A percentile compares a stretch with the other conserved stretches of the same genome.
These are phyloP conservation scores for Xerus inauris DNA, from an alignment of 2,113 vertebrate species.

Conservation along the genomic window DNA sequence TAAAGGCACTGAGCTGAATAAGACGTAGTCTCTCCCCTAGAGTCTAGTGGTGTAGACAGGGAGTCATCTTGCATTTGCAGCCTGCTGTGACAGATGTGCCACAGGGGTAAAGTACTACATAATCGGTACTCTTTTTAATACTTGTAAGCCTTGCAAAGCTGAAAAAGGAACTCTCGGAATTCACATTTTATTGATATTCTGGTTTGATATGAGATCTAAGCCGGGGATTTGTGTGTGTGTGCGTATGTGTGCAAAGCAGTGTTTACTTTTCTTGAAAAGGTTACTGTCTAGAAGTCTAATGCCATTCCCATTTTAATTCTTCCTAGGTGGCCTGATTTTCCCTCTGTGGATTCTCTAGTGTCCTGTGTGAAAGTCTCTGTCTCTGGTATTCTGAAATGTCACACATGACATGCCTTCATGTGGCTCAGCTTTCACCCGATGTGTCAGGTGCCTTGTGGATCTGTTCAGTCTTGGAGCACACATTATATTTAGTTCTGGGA, in stretches of 20 bases:
- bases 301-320: background rate
- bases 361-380: background rate
- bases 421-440: background rate
- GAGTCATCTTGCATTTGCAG: background rate
- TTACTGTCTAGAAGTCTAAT: background rate
- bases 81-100: accelerated
- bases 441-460: background rate
- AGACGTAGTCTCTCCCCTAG: background rate
- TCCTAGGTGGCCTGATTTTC: background rate
- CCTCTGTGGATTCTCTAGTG: background rate
- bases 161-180: background rate
- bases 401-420: background rate
- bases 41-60: background rate
- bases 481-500: background rate
- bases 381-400: background rate
- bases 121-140: background rate
- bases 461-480: background rate
- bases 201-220: background rate
- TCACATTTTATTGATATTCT: background rate
- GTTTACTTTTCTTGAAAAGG: constrained; percentile 20
- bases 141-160: background rate
- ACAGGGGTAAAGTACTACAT: accelerated
- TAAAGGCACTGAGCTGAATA: background rate
- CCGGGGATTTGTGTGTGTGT: background rate
- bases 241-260: background rate